Evolutionary conservation across 2,888 invertebrate genomes (phyloP).

Genomic region (Drepana falcataria): DNA sequence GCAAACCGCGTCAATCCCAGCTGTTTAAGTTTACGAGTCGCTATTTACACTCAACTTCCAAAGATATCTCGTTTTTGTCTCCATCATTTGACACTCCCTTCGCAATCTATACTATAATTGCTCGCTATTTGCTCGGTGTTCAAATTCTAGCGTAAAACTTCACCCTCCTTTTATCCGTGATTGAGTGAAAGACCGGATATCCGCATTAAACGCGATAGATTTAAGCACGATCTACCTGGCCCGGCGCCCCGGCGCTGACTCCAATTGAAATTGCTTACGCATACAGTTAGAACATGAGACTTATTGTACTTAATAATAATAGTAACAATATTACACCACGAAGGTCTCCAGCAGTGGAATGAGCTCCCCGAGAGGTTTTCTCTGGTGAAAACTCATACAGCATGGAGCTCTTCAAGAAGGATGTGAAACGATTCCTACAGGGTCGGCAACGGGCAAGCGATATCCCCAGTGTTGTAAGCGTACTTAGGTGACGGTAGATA

Average conservation of each 20-base stretch:
- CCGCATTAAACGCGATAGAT: slow-evolving; percentile 1
- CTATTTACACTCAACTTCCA: too few species aligned
- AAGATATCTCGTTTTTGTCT: background rate
- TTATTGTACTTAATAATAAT: background rate
- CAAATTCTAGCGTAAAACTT: background rate
- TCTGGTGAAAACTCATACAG: too few species aligned
- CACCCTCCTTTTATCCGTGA: background rate
- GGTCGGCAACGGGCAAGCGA: too few species aligned
- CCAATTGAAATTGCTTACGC: background rate
- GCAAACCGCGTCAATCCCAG: too few species aligned
- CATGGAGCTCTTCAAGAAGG: too few species aligned
- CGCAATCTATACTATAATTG: background rate
- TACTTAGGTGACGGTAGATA: too few species aligned
- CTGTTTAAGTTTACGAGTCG: too few species aligned
- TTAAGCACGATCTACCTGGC: slow-evolving; percentile 10
- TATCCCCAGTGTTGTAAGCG: too few species aligned
- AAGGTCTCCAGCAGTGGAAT: too few species aligned
- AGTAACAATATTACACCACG: too few species aligned
- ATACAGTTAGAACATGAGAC: background rate
- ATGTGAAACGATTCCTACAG: too few species aligned
- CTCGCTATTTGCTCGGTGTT: background rate
- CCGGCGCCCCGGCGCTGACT: slow-evolving; percentile 1
- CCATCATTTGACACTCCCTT: background rate
- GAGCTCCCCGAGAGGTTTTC: too few species aligned
- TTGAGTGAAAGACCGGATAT: background rate